Base-by-base conservation (phyloP, 2,797 vertebrate species). In the Pteronotus mesoamericanus region DNA sequence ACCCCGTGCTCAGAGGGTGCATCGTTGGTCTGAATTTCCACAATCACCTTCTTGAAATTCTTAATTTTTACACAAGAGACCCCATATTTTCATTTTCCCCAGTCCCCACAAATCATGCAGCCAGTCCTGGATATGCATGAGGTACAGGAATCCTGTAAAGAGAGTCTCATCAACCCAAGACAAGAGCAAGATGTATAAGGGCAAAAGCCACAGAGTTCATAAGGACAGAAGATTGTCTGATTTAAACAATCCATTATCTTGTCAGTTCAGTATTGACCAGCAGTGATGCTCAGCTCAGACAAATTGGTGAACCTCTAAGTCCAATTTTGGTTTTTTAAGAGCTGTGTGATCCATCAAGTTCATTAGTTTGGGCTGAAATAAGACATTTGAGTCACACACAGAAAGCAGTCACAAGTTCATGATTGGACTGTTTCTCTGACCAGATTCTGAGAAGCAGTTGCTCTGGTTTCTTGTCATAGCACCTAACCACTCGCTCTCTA, bases 321-420 rank as follows among this genome's bases (percentile, higher is more conserved):
- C 44, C 37, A 72, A 22, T 71, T 37, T 57, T n/a, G 19, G 12
- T 14, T 34, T 85, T n/a, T 42, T 44, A 91, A 32, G 5, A 92
- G 83, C 19, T 14, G 1, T 21, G 55, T 37, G 29, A 24, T 71
- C n/a, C 64, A 1, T 1, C 46, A 8, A 21, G 64, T 22, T 69
- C n/a, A 15, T 59, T 42, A 72, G 15, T 18, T 4, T 59, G 26
- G 24, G 66, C 44, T 14, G 10, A 61, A 85, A 68, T 29, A 16
- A 94, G 82, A 37, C 59, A 9, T 61, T 71, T 86, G 68, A 82
- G 37, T 94, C 88, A 22, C 66, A 53, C 51, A 80, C 9, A 61
- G 53, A 71, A 68, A 51, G 37, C n/a, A 86, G 61, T 72, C 91
- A 95, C 87, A 74, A 51, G 95, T 68, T 71, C 61, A 39, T 68